Percentiles rank a stretch among this genome's conserved stretches.
phyloP scores from a whole-genome alignment of 2,113 vertebrate species.

The Oreocharis arfaki region DNA sequence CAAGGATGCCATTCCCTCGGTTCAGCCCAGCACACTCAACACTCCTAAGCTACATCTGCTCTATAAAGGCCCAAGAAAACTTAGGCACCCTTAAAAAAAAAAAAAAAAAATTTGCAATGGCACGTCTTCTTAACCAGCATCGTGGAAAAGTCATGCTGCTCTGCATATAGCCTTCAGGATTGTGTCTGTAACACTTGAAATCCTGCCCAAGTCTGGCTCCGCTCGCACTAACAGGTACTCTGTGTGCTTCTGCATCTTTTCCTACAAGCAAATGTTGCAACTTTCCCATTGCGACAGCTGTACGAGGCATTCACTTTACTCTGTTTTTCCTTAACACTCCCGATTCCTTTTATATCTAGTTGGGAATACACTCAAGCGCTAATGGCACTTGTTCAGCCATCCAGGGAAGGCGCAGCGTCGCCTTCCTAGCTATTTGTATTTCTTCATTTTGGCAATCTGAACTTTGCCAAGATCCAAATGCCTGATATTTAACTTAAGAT shows the following conservation, averaged over 20 bases:
- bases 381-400: slow-evolving; percentile 55
- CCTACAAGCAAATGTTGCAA: slow-evolving; percentile 72
- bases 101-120: slow-evolving; percentile 36
- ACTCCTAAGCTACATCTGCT: slow-evolving; percentile 16
- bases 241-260: slow-evolving; percentile 72
- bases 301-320: slow-evolving; percentile 51
- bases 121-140: slow-evolving; percentile 58
- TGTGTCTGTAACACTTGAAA: slow-evolving; percentile 68
- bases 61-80: slow-evolving; percentile 32
- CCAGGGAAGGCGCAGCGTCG: slow-evolving; percentile 7
- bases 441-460: slow-evolving; percentile 48
- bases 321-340: slow-evolving; percentile 64
- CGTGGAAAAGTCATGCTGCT: slow-evolving; percentile 59
- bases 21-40: neutral
- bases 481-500: slow-evolving; percentile 38
- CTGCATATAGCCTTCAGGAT: slow-evolving; percentile 65
- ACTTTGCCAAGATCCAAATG: slow-evolving; percentile 43
- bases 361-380: slow-evolving; percentile 45
- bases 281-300: slow-evolving; percentile 60
- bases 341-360: slow-evolving; percentile 59
- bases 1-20: neutral
- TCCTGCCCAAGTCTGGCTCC: slow-evolving; percentile 66
- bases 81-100: neutral
- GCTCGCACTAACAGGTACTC: slow-evolving; percentile 66
- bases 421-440: slow-evolving; percentile 28